Conservation (phyloP, 2,888 invertebrate genomes). For the Drosophila formosana region DNA sequence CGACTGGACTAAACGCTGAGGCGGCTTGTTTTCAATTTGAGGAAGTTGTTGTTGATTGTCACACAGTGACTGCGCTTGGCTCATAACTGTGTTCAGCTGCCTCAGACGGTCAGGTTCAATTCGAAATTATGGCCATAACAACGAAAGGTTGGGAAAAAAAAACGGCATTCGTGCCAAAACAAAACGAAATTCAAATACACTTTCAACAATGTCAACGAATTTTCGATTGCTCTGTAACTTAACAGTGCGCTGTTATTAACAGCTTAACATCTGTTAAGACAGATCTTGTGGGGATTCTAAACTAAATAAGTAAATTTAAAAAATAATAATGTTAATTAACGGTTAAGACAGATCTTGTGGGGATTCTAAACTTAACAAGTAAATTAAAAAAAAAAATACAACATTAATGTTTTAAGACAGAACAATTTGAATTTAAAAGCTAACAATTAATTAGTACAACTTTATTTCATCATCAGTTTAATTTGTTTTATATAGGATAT, state of each 20-base stretch:
- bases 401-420: too few relatives aligned
- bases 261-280: neutral
- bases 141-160: slow-evolving; percentile 36
- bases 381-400: too few relatives aligned
- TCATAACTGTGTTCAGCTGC: slow-evolving; percentile 43
- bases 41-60: slow-evolving; percentile 58
- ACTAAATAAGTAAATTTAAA: too few relatives aligned
- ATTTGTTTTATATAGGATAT: neutral
- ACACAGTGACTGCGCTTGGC: slow-evolving; percentile 46
- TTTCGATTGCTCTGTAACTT: neutral
- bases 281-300: too few relatives aligned
- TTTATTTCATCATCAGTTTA: neutral
- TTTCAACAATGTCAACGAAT: slow-evolving; percentile 4
- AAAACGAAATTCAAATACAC: slow-evolving; percentile 39
- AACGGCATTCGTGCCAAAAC: slow-evolving; percentile 1
- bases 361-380: too few relatives aligned
- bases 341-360: too few relatives aligned
- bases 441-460: neutral
- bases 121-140: slow-evolving; percentile 52
- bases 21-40: slow-evolving; percentile 38
- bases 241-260: too few relatives aligned
- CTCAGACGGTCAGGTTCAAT: slow-evolving; percentile 65
- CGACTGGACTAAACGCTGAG: slow-evolving; percentile 40
- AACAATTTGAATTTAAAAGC: neutral
- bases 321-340: too few relatives aligned